phyloP scores from a whole-genome alignment of 2,113 vertebrate genomes.

The Stegostoma tigrinum region DNA sequence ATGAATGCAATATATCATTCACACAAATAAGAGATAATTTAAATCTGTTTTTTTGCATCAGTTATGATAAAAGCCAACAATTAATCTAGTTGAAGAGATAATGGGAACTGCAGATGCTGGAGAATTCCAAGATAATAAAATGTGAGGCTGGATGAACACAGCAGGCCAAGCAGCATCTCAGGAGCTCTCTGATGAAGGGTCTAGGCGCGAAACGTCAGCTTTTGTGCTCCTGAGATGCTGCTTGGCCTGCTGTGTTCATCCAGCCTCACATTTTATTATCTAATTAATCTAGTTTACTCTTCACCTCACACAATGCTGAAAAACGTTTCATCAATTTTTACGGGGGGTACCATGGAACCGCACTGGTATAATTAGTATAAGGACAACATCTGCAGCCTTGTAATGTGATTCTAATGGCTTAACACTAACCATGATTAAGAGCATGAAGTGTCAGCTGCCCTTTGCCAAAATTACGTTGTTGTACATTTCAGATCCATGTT shows the following conservation, averaged over 20 bases:
- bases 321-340: slow-evolving; percentile 39
- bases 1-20: neutral
- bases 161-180: too few relatives aligned
- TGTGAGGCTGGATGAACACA: too few relatives aligned
- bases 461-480: slow-evolving; percentile 47
- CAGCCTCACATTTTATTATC: too few relatives aligned
- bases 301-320: neutral
- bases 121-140: too few relatives aligned
- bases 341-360: slow-evolving; percentile 40
- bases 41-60: neutral
- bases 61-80: neutral
- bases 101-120: too few relatives aligned
- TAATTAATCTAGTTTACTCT: slow-evolving; percentile 18
- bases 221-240: too few relatives aligned
- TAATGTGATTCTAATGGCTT: slow-evolving; percentile 42
- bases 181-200: too few relatives aligned
- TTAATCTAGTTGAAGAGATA: slow-evolving; percentile 19
- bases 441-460: slow-evolving; percentile 44
- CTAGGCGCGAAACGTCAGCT: too few relatives aligned
- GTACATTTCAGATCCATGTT: slow-evolving; percentile 26
- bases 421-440: slow-evolving; percentile 47
- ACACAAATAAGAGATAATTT: neutral
- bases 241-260: too few relatives aligned
- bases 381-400: slow-evolving; percentile 37
- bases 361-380: slow-evolving; percentile 41